Base-by-base conservation (phyloP, 1,140 invertebrate species). In the Drosophila navojoa region DNA sequence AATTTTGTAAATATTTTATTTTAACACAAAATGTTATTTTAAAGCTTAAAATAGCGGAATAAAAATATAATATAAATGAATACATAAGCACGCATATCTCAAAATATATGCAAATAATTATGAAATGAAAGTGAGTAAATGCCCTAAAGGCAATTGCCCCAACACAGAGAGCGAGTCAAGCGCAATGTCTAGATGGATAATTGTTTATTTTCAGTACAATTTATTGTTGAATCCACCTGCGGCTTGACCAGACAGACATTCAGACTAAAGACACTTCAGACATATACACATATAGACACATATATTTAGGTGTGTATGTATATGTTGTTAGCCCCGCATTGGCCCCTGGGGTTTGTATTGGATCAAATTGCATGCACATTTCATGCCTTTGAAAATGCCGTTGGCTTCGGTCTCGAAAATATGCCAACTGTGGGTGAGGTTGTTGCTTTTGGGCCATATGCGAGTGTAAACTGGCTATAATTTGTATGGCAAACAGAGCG, bases 161-260 rank as follows among this genome's bases (percentile, higher is more conserved):
- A 5, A 44, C 61, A 73, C 49, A 63, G 60, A 59, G 47, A 44
- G 32, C 7, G 35, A 4, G 35, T 10, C 10, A 38, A 72, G 69
- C 68, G 75, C 78, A 67, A 9, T 86, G 75, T 76, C 68, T 57
- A 55, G 63, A 79, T 79, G 16, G 27, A 29, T 59, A 59, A 71
- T 87, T 86, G 82, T 87, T 87, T 86, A 73, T 87, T 81, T 81
- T 79, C 45, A 76, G 54, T 63, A 79, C 72, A 87, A 86, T 82
- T 79, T 86, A 86, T 86, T 82, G 82, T 71, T 79, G 54, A 67
- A 50, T 72, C 68, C 81, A 86, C 81, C 82, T 86, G 82, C 50
- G 78, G 68, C 79, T 72, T 40, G n/a, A 16, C 50, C 63, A 64
- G 61, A 40, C 32, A 47, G 45, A 22, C 44, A 10, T 7, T 16